phyloP scores from a whole-genome alignment of 2,113 vertebrate species.

The Myiozetetes cayanensis region DNA sequence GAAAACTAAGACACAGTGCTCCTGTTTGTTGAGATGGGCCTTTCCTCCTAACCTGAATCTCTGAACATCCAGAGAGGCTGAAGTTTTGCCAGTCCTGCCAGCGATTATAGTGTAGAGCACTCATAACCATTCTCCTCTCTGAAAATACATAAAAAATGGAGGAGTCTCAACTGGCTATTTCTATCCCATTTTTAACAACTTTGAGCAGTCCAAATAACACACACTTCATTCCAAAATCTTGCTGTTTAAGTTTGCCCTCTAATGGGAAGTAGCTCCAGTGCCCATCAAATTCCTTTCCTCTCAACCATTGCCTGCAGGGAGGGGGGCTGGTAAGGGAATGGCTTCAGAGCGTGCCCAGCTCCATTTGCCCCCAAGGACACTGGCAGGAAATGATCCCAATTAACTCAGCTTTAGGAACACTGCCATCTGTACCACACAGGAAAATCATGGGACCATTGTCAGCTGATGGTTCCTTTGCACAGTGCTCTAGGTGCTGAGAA shows the following conservation, averaged over 20 bases:
- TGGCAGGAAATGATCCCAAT: background rate
- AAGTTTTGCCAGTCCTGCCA: background rate
- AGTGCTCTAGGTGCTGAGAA: background rate
- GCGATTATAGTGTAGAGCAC: fast-evolving
- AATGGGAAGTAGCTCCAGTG: background rate
- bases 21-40: background rate
- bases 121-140: background rate
- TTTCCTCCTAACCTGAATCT: background rate
- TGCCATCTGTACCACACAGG: background rate
- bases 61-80: background rate
- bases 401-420: fast-evolving
- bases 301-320: background rate
- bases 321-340: background rate
- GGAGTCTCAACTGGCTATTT: background rate
- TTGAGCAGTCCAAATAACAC: background rate
- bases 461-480: background rate
- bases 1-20: background rate
- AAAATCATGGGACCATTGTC: background rate
- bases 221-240: background rate
- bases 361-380: background rate
- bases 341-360: background rate
- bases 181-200: background rate
- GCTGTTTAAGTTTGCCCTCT: background rate
- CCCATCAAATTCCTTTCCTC: background rate
- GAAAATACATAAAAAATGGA: background rate